Evolutionary conservation across 1,140 invertebrate genomes (phyloP).

Genomic region (Drosophila pachea): DNA sequence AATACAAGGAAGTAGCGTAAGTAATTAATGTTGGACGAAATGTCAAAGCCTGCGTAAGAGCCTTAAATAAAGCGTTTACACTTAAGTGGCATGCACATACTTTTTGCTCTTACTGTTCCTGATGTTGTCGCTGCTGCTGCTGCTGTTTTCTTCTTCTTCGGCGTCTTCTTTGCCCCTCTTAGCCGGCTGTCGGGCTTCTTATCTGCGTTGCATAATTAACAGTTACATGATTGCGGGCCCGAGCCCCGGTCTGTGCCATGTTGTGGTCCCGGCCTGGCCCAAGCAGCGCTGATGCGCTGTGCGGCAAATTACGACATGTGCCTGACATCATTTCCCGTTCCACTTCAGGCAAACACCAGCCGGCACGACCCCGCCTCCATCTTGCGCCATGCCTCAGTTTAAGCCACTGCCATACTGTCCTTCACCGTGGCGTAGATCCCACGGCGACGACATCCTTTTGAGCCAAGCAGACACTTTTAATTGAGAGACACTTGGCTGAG

Average conservation of each 20-base stretch:
- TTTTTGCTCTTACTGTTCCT: too few relatives aligned
- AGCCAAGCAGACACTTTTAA: slow-evolving; percentile 72
- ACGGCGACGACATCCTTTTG: slow-evolving; percentile 49
- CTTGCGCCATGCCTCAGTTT: neutral
- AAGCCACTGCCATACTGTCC: neutral
- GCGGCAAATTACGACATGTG: slow-evolving; percentile 70
- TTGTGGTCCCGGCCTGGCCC: slow-evolving; percentile 11
- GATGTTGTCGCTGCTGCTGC: too few relatives aligned
- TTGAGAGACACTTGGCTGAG: slow-evolving; percentile 73
- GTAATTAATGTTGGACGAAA: neutral
- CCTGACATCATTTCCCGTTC: slow-evolving; percentile 51
- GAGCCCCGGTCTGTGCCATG: slow-evolving; percentile 3
- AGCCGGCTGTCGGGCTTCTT: slow-evolving; percentile 25
- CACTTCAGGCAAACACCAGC: neutral
- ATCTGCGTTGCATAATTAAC: slow-evolving; percentile 66
- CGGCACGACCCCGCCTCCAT: neutral
- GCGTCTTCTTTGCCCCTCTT: neutral
- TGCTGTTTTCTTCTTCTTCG: too few relatives aligned
- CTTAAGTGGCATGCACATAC: slow-evolving; percentile 16
- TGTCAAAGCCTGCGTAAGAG: neutral
- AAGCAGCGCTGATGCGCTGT: slow-evolving; percentile 19
- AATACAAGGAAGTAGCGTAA: too few relatives aligned
- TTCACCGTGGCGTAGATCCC: slow-evolving; percentile 17
- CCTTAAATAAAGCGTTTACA: slow-evolving; percentile 29
- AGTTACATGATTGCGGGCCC: slow-evolving; percentile 42